These are phyloP conservation scores for Mystacornis crossleyi DNA, from an alignment of 2,113 vertebrate species.

Conservation along the genomic window DNA sequence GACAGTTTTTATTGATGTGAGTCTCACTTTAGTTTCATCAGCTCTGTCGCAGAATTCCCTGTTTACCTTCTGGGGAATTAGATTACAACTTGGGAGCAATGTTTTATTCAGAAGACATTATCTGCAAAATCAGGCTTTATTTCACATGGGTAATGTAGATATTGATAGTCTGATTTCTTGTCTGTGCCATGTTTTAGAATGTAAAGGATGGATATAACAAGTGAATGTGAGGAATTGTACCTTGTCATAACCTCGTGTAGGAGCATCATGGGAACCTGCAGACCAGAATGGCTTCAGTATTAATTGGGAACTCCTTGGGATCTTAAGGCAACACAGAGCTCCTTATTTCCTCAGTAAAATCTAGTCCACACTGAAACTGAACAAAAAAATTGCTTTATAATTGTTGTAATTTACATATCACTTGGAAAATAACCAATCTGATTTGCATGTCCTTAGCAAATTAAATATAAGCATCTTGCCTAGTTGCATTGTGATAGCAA, in stretches of 20 bases:
- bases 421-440: neutral
- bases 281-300: neutral
- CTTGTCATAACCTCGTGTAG: neutral
- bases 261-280: neutral
- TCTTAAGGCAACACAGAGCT: neutral
- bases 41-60: neutral
- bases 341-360: neutral
- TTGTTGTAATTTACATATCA: neutral
- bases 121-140: neutral
- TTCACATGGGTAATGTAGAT: neutral
- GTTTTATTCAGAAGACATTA: conserved; percentile 1
- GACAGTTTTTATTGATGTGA: neutral
- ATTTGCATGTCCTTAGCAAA: neutral
- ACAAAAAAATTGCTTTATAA: neutral
- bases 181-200: neutral
- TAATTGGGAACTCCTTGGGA: neutral
- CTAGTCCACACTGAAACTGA: neutral
- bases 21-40: neutral
- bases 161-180: neutral
- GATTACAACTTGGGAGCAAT: neutral
- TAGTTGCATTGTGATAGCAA: neutral
- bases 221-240: neutral
- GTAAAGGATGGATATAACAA: neutral
- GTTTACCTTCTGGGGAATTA: neutral
- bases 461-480: neutral